A percentile compares a stretch with the other conserved stretches of the same genome.
phyloP scores from a whole-genome alignment of 64 coral and sea anemone species.

The Montipora capricornis region DNA sequence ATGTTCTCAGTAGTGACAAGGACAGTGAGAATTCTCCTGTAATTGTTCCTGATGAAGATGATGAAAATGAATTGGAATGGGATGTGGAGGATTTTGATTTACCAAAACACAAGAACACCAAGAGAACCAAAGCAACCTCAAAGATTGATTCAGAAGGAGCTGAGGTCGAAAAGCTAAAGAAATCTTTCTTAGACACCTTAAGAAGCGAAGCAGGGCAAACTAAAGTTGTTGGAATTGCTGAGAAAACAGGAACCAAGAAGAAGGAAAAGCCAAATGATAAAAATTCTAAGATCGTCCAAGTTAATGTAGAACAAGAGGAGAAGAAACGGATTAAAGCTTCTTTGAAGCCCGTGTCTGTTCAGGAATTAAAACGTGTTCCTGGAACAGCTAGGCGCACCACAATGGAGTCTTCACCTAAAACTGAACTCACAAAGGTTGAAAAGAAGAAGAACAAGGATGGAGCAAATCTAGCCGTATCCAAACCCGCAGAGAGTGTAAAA shows the following conservation, averaged over 20 bases:
- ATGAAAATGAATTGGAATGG: slow-evolving; percentile 49
- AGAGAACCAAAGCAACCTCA: neutral
- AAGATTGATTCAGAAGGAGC: neutral
- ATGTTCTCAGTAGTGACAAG: neutral
- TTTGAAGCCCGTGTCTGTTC: neutral
- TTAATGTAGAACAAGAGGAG: neutral
- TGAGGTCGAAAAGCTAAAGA: slow-evolving; percentile 31
- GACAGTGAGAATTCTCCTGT: neutral
- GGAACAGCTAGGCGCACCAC: neutral
- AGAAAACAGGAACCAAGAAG: slow-evolving; percentile 15
- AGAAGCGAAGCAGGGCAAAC: slow-evolving; percentile 16
- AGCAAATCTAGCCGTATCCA: neutral
- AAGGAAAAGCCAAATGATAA: slow-evolving; percentile 3
- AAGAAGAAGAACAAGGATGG: slow-evolving; percentile 15
- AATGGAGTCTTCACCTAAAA: slow-evolving; percentile 1
- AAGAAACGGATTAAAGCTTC: neutral
- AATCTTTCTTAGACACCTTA: slow-evolving; percentile 34
- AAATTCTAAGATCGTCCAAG: neutral
- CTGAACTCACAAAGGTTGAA: slow-evolving; percentile 1
- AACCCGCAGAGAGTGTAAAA: neutral
- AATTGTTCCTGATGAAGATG: slow-evolving; percentile 20
- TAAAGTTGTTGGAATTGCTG: neutral
- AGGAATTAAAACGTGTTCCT: slow-evolving; percentile 5
- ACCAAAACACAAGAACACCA: neutral
- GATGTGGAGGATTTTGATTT: slow-evolving; percentile 55